Evolutionary conservation across 1,140 invertebrate species (phyloP), one percentile per base, ranked within the genome.

Genomic region (Leptestheria dahalacensis): DNA sequence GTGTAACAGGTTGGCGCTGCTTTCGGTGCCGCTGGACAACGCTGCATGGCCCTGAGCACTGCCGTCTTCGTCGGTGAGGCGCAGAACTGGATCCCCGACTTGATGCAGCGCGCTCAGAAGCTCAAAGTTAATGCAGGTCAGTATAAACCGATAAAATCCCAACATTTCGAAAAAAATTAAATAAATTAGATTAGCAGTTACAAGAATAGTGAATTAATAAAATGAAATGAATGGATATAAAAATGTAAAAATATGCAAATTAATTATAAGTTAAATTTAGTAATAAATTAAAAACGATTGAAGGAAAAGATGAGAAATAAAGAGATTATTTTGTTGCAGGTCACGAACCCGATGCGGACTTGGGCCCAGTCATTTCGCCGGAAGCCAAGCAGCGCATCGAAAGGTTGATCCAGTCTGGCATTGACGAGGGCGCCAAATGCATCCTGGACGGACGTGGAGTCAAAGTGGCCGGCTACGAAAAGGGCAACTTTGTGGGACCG

Each of bases 31-130:
- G 77, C 78, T 53, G 59, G 88, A 1, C 95, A 99, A 73, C 77
- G 96, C 25, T 99, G 97, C 68, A 99, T 99, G 97, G 97, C 97
- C 2, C 78, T 99, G 26, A 93, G 91, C 18, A 97, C 95, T 0
- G 93, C 89, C 6, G 82, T 99, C 2, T 94, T 99, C 74, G 96
- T 99, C 2, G 96, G 93, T 3, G 88, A 95, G 66, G 80, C 94
- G 0, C 84, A 84, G 64, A 77, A 92, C 49, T 99, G 97, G 97
- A 83, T 99, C 48, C 85, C 90, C 0, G 94, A 99, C 33, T 71
- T 99, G 26, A 83, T 93, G 0, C 81, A 86, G 57, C 83, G 88
- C 48, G 90, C 94, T 0, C 83, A 87, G 69, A 83, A 82, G 59
- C 75, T 99, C 11, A 92, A 92, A 72, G 95, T 99, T 0, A 96